Evolutionary conservation across 2,888 invertebrate species (phyloP).

Genomic region (Ectobius pallidus): DNA sequence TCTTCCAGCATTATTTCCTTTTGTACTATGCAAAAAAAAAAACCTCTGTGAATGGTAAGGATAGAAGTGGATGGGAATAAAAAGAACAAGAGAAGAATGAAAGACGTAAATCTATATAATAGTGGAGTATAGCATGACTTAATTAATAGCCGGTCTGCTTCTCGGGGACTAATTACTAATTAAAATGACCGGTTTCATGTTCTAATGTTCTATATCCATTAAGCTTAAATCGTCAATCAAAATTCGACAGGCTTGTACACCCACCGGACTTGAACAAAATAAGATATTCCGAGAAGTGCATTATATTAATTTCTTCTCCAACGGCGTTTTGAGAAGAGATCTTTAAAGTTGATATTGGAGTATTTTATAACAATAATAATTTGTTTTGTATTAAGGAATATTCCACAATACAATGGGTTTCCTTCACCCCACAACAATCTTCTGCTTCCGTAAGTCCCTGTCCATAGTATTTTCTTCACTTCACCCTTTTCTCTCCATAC

Average conservation of each 20-base stretch:
- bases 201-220: background rate
- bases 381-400: too few relatives aligned
- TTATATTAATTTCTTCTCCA: too few relatives aligned
- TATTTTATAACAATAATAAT: too few relatives aligned
- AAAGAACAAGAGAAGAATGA: background rate
- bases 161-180: slow-evolving; percentile 20
- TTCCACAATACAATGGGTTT: too few relatives aligned
- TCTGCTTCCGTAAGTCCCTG: too few relatives aligned
- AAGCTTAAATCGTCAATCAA: slow-evolving; percentile 29
- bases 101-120: background rate
- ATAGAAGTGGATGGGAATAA: background rate
- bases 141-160: slow-evolving; percentile 23
- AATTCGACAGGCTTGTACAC: slow-evolving; percentile 21
- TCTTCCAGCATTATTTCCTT: background rate
- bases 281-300: too few relatives aligned
- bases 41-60: background rate
- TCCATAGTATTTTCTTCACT: too few relatives aligned
- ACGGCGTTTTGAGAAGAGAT: too few relatives aligned
- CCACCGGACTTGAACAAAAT: background rate
- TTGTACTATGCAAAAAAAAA: slow-evolving; percentile 3
- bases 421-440: too few relatives aligned
- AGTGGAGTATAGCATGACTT: slow-evolving; percentile 2
- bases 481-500: too few relatives aligned
- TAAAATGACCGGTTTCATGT: slow-evolving; percentile 22
- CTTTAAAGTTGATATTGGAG: too few relatives aligned